These are phyloP conservation scores for Parascotia fuliginaria DNA, from an alignment of 2,888 invertebrate species.

Conservation along the genomic window DNA sequence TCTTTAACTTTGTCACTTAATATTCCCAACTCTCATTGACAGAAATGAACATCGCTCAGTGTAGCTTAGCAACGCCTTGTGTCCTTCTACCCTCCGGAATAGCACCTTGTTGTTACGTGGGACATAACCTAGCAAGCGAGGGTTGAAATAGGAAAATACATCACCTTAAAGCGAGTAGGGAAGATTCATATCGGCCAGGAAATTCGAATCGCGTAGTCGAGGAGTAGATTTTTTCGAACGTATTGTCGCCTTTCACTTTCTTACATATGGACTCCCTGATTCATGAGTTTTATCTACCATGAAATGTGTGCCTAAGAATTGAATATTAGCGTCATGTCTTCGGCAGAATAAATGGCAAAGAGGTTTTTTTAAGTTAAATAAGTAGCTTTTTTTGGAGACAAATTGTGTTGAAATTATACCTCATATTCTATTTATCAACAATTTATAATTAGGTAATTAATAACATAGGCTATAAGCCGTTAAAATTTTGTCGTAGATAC, in stretches of 20 bases:
- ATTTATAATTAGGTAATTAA: no score
- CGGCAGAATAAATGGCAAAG: slow-evolving; percentile 64
- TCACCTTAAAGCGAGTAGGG: slow-evolving; percentile 85
- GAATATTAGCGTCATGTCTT: slow-evolving; percentile 74
- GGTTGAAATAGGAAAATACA: slow-evolving; percentile 84
- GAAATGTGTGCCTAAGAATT: slow-evolving; percentile 80
- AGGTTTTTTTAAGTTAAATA: slow-evolving; percentile 13
- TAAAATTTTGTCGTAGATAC: no score
- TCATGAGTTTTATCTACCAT: slow-evolving; percentile 84
- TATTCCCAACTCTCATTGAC: not conserved
- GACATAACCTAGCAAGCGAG: slow-evolving; percentile 53
- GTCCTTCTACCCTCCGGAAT: slow-evolving; percentile 16
- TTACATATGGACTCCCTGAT: slow-evolving; percentile 79
- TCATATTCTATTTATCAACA: no score
- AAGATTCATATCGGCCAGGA: slow-evolving; percentile 85
- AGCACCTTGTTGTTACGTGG: slow-evolving; percentile 45
- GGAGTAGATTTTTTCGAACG: slow-evolving; percentile 76
- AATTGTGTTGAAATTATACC: no score
- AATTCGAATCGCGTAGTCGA: slow-evolving; percentile 79
- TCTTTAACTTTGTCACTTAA: no score
- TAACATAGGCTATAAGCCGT: no score
- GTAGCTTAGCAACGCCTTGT: slow-evolving; percentile 16
- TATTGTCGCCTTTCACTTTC: slow-evolving; percentile 73
- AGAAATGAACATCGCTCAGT: slow-evolving; percentile 18
- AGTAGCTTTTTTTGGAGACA: not conserved